Percentiles rank a stretch among this genome's conserved stretches.
Evolutionary conservation across 2,113 vertebrate species (phyloP).

Genomic region (Phrynocephalus versicolor): DNA sequence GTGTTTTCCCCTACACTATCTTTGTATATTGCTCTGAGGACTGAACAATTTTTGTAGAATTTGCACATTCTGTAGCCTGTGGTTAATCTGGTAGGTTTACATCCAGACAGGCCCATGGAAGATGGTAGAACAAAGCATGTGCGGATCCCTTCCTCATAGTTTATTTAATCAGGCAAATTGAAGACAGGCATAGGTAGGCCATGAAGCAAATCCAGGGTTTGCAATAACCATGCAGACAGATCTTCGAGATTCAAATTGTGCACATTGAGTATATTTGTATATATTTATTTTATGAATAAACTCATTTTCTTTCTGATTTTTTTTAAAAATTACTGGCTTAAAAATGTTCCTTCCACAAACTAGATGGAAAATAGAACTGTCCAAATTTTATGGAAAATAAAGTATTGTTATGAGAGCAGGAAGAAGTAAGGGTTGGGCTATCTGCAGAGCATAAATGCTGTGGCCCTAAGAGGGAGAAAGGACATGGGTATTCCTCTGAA

Average conservation of each 20-base stretch:
- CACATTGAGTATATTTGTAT: background rate
- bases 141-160: too few relatives aligned
- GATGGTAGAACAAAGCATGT: background rate
- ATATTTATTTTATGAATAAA: background rate
- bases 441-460: too few relatives aligned
- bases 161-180: background rate
- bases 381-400: background rate
- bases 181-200: background rate
- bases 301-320: background rate
- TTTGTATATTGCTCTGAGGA: conserved; percentile 2
- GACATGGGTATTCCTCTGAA: too few relatives aligned
- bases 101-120: background rate
- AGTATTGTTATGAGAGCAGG: background rate
- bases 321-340: background rate
- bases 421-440: background rate
- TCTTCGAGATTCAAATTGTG: background rate
- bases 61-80: too few relatives aligned
- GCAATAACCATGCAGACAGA: background rate
- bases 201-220: background rate
- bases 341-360: background rate
- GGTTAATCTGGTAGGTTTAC: background rate
- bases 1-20: background rate
- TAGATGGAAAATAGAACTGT: background rate
- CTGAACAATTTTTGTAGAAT: conserved; percentile 8
- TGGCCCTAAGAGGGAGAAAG: too few relatives aligned